Base-by-base conservation (phyloP, 2,888 invertebrate genomes). In the Bombylius major region DNA sequence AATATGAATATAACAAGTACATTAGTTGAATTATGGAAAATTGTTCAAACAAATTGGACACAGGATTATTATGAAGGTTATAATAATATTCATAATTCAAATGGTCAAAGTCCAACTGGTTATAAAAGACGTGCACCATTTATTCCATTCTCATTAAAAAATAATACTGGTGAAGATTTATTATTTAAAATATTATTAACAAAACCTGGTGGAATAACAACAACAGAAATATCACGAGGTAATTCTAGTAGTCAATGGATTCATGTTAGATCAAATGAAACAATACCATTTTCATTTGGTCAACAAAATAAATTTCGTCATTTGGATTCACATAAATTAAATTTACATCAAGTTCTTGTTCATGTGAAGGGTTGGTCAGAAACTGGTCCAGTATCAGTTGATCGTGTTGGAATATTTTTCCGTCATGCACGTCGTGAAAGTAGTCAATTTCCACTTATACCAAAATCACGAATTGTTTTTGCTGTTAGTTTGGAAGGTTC, bases 401-500 rank as follows among this genome's bases (percentile, higher is more conserved):
- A 99, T 75, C 86, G 90, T 71, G 96, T 97, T 32, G 98, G 98
- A 4, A 83, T 89, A 48, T 98, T 88, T 77, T 98, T 97, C 70
- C 76, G 91, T n/a, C 81, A 83, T 60, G 82, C 84, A 0, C 72
- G 68, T 42, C 72, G 77, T 9, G 74, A 76, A 59, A 53, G 54
- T 33, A 51, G 50, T 7, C 50, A 56, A 36, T 62, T 58, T 54
- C 53, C 60, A 47, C 53, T 53, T 46, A 55, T 62, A 55, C 71
- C 69, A 34, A 79, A 82, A 63, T 88, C 90, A 0, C 82, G 96
- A 54, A 79, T 98, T 34, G 92, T 98, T 50, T 89, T 97, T 68
- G 89, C 90, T 62, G 91, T 99, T 23, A 84, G 87, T 0, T 77
- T 96, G 60, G 93, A 95, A 72, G 95, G 95, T 0, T 92, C 93